Evolutionary conservation across 2,797 vertebrate genomes (phyloP).

Genomic region (Schizopygopsis malacanthus): DNA sequence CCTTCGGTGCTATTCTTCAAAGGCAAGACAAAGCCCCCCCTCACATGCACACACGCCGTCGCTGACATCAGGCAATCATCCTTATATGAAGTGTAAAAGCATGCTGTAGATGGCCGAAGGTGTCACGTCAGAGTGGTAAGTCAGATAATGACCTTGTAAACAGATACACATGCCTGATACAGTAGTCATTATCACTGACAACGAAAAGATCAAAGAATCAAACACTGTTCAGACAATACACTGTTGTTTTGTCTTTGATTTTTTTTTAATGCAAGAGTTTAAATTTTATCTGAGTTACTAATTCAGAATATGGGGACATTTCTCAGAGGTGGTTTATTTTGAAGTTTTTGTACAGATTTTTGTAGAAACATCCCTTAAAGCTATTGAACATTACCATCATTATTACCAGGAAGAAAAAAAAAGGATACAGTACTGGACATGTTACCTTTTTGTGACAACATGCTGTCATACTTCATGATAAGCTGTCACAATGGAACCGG

Average conservation of each 20-base stretch:
- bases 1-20: slow-evolving; percentile 65
- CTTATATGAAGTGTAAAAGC: slow-evolving; percentile 46
- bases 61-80: slow-evolving; percentile 43
- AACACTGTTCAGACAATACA: neutral
- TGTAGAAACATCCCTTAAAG: neutral
- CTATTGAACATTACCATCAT: neutral
- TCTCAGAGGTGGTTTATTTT: neutral
- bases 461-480: neutral
- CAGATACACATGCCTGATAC: slow-evolving; percentile 13
- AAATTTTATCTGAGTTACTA: neutral
- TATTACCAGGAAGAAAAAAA: neutral
- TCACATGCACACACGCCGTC: slow-evolving; percentile 19
- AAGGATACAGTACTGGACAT: neutral
- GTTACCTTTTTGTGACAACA: neutral
- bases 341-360: neutral
- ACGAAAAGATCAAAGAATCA: slow-evolving; percentile 20
- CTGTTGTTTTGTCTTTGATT: neutral
- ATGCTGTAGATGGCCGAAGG: slow-evolving; percentile 46
- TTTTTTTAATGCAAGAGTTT: neutral
- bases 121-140: slow-evolving; percentile 49
- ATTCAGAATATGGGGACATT: neutral
- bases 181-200: slow-evolving; percentile 26
- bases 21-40: slow-evolving; percentile 54
- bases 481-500: neutral
- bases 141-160: slow-evolving; percentile 56